Evolutionary conservation across 2,797 vertebrate species (phyloP), one percentile per base, ranked within the genome.

Genomic region (Sternotherus odoratus): DNA sequence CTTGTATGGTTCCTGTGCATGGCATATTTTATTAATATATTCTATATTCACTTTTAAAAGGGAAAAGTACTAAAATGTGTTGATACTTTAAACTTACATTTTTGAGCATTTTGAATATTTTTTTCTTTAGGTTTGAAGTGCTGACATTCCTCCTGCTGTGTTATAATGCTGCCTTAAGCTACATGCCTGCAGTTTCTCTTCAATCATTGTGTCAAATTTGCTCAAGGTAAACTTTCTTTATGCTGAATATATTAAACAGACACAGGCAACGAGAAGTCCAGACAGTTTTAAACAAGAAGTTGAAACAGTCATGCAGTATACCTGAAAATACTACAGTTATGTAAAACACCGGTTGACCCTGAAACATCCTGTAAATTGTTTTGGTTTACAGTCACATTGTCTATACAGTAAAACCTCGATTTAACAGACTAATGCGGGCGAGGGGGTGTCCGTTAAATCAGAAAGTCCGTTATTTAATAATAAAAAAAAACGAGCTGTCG

Each of bases 131-230:
- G 97, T 99, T 99, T 96, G 99, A 99, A 97, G 99, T 99, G 86
- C 97, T 99, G 98, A 99, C 99, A 87, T 99, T 99, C 97, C 98
- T 99, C 95, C 97, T 99, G 96, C 98, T 99, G 91, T 99, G 99
- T 97, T 99, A 99, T 98, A 99, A 99, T 63, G 98, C 99, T 96
- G 98, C 99, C 95, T 98, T 99, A 97, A 99, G 98, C 97, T 99
- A 99, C 97, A 99, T 99, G 99, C 98, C 98, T 95, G 88, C 98
- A 91, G 98, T 98, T 95, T 99, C 99, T 94, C 98, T 99, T 95
- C 99, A 99, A 95, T 99, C 99, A 5, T 97, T 99, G 94, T 99
- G 99, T 97, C 99, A 99, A 23, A 98, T 99, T 96, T 99, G 99
- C 97, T 99, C 99, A 98, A 99, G 99, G 99, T 99, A 98, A 98